A percentile compares a stretch with the other conserved stretches of the same genome.
Conservation (phyloP, 2,888 invertebrate genomes). For the Eustalomyia histrio region DNA sequence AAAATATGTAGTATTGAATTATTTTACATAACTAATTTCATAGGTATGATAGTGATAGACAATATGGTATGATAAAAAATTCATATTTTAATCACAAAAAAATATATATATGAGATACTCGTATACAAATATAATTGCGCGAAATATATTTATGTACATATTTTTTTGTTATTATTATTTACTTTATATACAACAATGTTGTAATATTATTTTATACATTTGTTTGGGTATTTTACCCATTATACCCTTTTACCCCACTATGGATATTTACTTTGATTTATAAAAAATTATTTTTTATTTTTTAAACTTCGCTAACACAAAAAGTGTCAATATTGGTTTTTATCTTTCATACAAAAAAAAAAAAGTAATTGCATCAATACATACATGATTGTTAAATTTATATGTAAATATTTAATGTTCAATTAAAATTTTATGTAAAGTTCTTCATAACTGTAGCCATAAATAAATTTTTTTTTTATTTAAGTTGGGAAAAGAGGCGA, state of each 20-base stretch:
- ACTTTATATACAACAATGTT: background rate
- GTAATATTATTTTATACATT: background rate
- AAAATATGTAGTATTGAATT: no score
- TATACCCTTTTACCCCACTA: background rate
- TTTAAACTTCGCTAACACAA: background rate
- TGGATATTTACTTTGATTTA: slow-evolving; percentile 2
- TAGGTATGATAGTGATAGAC: slow-evolving; percentile 11
- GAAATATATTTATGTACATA: background rate
- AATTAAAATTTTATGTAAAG: slow-evolving; percentile 10
- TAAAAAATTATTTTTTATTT: slow-evolving; percentile 12
- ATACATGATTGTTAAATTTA: slow-evolving; percentile 35
- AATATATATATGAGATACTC: slow-evolving; percentile 15
- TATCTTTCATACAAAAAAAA: background rate
- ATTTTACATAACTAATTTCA: background rate
- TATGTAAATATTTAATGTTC: slow-evolving; percentile 46
- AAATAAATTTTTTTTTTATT: no score
- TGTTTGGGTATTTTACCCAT: background rate
- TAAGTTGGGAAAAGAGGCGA: no score
- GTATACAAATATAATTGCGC: slow-evolving; percentile 32
- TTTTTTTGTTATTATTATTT: background rate
- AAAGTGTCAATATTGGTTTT: slow-evolving; percentile 46
- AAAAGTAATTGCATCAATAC: slow-evolving; percentile 22
- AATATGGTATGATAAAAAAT: slow-evolving; percentile 11
- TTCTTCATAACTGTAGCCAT: no score
- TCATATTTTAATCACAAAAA: slow-evolving; percentile 19